A percentile compares a stretch with the other conserved stretches of the same genome.
Evolutionary conservation across 2,797 vertebrate species (phyloP).

Genomic region (Lagodon rhomboides): DNA sequence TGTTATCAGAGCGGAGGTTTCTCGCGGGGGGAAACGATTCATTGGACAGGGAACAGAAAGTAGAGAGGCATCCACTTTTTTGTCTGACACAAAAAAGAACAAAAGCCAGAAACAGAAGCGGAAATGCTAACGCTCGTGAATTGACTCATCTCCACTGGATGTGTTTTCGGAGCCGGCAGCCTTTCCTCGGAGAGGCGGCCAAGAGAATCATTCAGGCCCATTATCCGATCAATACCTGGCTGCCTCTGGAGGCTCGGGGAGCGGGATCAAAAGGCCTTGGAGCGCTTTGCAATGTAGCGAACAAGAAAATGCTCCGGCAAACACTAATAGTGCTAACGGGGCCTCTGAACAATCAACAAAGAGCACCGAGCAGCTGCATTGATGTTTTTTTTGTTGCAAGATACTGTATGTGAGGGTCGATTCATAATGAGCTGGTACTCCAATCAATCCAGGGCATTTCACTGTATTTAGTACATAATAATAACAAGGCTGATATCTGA

Average conservation of each 20-base stretch:
- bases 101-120: conserved; percentile 61
- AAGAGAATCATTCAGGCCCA: conserved; percentile 73
- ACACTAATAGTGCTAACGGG: conserved; percentile 64
- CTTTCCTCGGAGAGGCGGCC: conserved; percentile 49
- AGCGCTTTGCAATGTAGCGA: conserved; percentile 41
- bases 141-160: conserved; percentile 71
- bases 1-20: conserved; percentile 39
- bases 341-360: conserved; percentile 46
- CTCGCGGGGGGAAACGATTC: conserved; percentile 58
- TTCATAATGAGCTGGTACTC: conserved; percentile 25
- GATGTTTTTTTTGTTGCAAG: conserved; percentile 23
- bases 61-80: conserved; percentile 60
- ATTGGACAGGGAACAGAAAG: conserved; percentile 78
- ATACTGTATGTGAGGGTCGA: conserved; percentile 6
- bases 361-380: conserved; percentile 21
- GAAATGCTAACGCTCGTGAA: conserved; percentile 71
- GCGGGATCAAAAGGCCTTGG: conserved; percentile 69
- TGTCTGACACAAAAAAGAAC: conserved; percentile 58
- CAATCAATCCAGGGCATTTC: conserved; percentile 34
- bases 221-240: conserved; percentile 77
- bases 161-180: conserved; percentile 60
- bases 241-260: conserved; percentile 57
- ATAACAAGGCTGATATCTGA: neutral
- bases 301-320: conserved; percentile 65
- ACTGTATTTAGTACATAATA: neutral